Evolutionary conservation across 2,113 vertebrate genomes (phyloP).

Genomic region (Acrocephalus kingi): DNA sequence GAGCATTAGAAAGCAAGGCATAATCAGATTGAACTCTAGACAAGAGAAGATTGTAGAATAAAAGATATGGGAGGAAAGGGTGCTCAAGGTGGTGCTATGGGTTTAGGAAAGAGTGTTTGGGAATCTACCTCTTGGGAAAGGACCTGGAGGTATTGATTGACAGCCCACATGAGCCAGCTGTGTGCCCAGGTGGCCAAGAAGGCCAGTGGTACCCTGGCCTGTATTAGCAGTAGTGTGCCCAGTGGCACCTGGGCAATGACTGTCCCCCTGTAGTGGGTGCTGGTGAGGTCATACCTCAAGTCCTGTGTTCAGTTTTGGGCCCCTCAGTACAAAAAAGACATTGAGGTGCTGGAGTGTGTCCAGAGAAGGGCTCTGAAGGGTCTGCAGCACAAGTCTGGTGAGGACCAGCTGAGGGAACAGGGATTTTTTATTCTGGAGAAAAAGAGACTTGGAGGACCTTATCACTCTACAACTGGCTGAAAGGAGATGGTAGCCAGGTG

Average conservation of each 20-base stretch:
- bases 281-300: accelerated
- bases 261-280: not conserved
- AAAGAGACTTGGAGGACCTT: not conserved
- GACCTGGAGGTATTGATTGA: not conserved
- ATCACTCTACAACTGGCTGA: accelerated
- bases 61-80: not conserved
- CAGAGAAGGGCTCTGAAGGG: not conserved
- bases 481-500: not conserved
- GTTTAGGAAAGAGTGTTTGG: not conserved
- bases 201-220: not conserved
- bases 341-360: not conserved
- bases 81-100: not conserved
- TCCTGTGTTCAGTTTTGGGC: not conserved
- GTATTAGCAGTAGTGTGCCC: not conserved
- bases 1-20: not conserved
- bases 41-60: not conserved
- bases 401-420: not conserved
- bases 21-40: not conserved
- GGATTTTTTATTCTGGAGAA: not conserved
- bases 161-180: not conserved
- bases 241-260: accelerated
- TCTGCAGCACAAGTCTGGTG: not conserved
- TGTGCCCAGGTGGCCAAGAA: not conserved
- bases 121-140: not conserved
- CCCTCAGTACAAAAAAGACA: not conserved